Base-by-base conservation (phyloP, 2,797 vertebrate species). In the Garrulus glandarius region DNA sequence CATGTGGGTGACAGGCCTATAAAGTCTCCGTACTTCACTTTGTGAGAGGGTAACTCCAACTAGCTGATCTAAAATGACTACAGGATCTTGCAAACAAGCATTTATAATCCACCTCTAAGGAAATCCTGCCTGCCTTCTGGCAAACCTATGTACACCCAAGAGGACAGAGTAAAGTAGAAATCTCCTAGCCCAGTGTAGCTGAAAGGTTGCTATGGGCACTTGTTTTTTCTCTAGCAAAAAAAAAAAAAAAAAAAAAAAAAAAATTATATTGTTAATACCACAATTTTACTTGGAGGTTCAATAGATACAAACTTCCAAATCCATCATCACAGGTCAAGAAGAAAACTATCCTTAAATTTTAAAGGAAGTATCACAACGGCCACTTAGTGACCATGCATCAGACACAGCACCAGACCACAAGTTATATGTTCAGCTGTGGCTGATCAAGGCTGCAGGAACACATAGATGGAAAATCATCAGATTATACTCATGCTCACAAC, bases 281-380 rank as follows among this genome's bases (percentile, higher is more conserved):
- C 23, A 68, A 71, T 92, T 97, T 89, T 69, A 87, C 71, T 94
- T 94, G 44, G 81, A 93, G 26, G 53, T 74, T 93, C 67, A 85
- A 75, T 91, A 96, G 84, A 83, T 23, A 82, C 20, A 87, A 93
- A 92, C 11, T 86, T 84, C 87, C 22, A 69, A 47, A 63, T 84
- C 60, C 23, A 92, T 47, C 85, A 93, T 47, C 90, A 93, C 15
- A 78, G 63, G 79, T 92, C 52, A 92, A 92, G 77, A 83, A 32
- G 46, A 94, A 97, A 96, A 78, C 32, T 74, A 89, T 43, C 34
- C 80, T 80, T 87, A 87, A 95, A 95, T 30, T 83, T 15, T 43
- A 70, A 85, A 75, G 78, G 78, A 93, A 67, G 50, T 59, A 71
- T 47, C 72, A 91, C 80, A 72, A 26, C 15, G 36, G 75, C 37